Conservation (phyloP, 2,888 invertebrate species). For the Pyrrhia umbra region DNA sequence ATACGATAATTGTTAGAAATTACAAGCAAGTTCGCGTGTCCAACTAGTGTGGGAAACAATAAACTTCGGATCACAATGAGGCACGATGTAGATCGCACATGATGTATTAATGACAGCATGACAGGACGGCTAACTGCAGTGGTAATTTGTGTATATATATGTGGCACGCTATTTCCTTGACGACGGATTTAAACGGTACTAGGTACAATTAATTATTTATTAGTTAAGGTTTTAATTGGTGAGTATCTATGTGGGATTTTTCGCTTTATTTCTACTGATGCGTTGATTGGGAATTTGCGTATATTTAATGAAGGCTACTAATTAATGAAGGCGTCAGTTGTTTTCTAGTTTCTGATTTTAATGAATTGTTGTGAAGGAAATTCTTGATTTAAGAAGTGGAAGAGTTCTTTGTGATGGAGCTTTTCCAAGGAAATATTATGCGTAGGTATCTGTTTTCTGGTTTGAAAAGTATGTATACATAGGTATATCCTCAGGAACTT, state of each 20-base stretch:
- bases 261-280: not conserved
- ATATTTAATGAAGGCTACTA: not conserved
- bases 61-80: slow-evolving; percentile 38
- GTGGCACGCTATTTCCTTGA: slow-evolving; percentile 39
- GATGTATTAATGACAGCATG: slow-evolving; percentile 41
- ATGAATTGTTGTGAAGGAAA: not conserved
- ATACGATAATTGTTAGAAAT: slow-evolving; percentile 47
- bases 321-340: slow-evolving; percentile 4
- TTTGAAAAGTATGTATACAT: too few relatives aligned
- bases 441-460: too few relatives aligned
- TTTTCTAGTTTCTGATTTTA: slow-evolving; percentile 1
- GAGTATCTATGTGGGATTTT: not conserved
- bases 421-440: not conserved
- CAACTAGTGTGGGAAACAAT: slow-evolving; percentile 51
- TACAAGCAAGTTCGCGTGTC: slow-evolving; percentile 47
- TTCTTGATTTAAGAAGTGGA: too few relatives aligned
- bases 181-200: slow-evolving; percentile 27
- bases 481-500: too few relatives aligned
- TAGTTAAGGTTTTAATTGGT: slow-evolving; percentile 15
- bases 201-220: slow-evolving; percentile 37
- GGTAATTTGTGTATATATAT: slow-evolving; percentile 38
- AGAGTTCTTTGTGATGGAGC: not conserved
- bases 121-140: slow-evolving; percentile 14
- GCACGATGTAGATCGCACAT: slow-evolving; percentile 49
- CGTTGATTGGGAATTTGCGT: not conserved